These are phyloP conservation scores for Zosterops japonicus DNA, from an alignment of 2,113 vertebrate genomes.

Conservation along the genomic window DNA sequence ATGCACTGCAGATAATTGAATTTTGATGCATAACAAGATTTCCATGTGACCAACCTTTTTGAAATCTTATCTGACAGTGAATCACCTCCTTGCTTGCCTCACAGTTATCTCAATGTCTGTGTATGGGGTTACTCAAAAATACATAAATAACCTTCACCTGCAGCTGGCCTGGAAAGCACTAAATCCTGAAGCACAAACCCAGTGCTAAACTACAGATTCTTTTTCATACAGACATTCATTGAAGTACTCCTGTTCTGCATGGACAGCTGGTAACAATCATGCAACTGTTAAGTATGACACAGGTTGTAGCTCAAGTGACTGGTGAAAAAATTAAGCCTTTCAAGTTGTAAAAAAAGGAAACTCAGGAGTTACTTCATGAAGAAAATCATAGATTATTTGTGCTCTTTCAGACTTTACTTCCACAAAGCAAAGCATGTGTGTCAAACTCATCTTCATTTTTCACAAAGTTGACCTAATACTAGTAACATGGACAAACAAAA, in stretches of 20 bases:
- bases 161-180: background rate
- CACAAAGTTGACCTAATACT: background rate
- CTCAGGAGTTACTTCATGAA: background rate
- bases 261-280: background rate
- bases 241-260: background rate
- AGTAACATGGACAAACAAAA: background rate
- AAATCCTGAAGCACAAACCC: background rate
- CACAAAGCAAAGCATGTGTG: background rate
- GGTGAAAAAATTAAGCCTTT: background rate
- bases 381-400: background rate
- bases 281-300: background rate
- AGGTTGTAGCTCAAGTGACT: background rate
- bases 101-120: background rate
- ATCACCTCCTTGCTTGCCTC: background rate
- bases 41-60: background rate
- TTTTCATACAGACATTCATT: background rate
- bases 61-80: background rate
- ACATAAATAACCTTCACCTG: background rate
- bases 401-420: background rate
- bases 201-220: background rate
- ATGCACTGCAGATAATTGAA: background rate
- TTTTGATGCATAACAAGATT: background rate
- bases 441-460: background rate
- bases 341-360: background rate
- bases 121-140: background rate